These are phyloP conservation scores for Toxonevra muliebris DNA, from an alignment of 2,888 invertebrate species.

Conservation along the genomic window DNA sequence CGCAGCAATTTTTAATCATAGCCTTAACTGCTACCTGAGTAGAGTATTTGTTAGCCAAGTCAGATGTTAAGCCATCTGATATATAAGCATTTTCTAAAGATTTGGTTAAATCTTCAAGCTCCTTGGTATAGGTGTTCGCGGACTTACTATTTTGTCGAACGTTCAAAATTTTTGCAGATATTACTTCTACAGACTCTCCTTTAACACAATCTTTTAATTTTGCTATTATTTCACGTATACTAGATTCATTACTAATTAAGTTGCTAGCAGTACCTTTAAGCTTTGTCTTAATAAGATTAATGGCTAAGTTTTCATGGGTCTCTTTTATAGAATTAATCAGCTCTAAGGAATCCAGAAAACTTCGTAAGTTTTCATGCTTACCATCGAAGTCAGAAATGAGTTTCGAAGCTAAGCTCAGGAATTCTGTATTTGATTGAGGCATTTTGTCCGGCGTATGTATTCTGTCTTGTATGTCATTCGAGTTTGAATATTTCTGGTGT, in stretches of 20 bases:
- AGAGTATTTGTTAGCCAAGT: slow-evolving; percentile 27
- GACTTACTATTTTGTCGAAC: slow-evolving; percentile 18
- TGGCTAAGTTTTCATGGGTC: too few relatives aligned
- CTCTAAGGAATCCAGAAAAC: too few relatives aligned
- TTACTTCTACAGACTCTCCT: slow-evolving; percentile 12
- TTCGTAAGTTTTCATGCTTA: too few relatives aligned
- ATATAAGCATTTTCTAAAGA: slow-evolving; percentile 30
- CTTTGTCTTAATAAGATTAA: too few relatives aligned
- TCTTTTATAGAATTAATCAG: too few relatives aligned
- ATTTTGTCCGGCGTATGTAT: too few relatives aligned
- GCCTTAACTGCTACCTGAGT: slow-evolving; percentile 32
- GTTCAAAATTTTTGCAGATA: slow-evolving; percentile 15
- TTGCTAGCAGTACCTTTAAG: too few relatives aligned
- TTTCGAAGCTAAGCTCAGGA: not conserved
- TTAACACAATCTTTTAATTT: too few relatives aligned
- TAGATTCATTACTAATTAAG: too few relatives aligned
- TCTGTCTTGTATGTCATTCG: too few relatives aligned
- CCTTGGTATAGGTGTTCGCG: slow-evolving; percentile 16
- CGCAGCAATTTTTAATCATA: slow-evolving; percentile 28
- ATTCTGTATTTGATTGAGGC: not conserved
- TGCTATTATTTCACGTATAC: too few relatives aligned
- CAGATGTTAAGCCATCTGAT: slow-evolving; percentile 21
- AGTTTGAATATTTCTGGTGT: too few relatives aligned
- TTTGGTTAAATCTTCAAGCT: slow-evolving; percentile 29
- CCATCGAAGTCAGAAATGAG: not conserved